Base-by-base conservation (phyloP, 2,113 vertebrate species). In the Austrofundulus limnaeus region DNA sequence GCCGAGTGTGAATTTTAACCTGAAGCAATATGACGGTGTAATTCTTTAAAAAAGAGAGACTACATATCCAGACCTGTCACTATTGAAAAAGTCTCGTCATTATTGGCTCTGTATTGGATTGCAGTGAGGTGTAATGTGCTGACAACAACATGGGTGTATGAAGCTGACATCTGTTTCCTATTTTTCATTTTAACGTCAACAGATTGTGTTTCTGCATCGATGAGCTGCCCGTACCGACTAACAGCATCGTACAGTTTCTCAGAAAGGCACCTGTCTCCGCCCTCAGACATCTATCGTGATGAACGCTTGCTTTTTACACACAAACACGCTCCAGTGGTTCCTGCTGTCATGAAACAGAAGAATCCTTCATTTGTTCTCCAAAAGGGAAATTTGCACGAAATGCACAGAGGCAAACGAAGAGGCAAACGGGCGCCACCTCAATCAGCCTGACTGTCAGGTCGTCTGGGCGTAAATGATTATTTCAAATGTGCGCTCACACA, bases 381-480 rank as follows among this genome's bases (percentile, higher is more conserved):
- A 34, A 34, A 34, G 31, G 31, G 31, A 34, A 34, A 34, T 34
- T 34, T 34, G 31, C 31, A 10, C 6, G 31, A 34, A 34, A 34
- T 34, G n/a, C n/a, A n/a, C n/a, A n/a, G n/a, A n/a, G n/a, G n/a
- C 31, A 5, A 9, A 34, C 31, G 7, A 39, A 58, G 73, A 79
- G 72, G 73, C 70, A 12, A 80, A 46, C 20, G 65, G 82, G 80
- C 83, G 82, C 85, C 87, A 85, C 73, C 66, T 89, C 84, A 85
- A 83, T 87, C 85, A 83, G 23, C 2, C 84, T 84, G 87, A 76
- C 75, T 66, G 80, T 81, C 83, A 70, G 64, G 61, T 70, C 82
- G 83, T 17, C 59, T 66, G 48, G 71, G 80, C 57, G 66, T 62
- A 79, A 80, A 39, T 63, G 14, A 77, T 83, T 15, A 67, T 83